Conservation (phyloP, 2,797 vertebrate genomes). For the Sebastes hubbsi region DNA sequence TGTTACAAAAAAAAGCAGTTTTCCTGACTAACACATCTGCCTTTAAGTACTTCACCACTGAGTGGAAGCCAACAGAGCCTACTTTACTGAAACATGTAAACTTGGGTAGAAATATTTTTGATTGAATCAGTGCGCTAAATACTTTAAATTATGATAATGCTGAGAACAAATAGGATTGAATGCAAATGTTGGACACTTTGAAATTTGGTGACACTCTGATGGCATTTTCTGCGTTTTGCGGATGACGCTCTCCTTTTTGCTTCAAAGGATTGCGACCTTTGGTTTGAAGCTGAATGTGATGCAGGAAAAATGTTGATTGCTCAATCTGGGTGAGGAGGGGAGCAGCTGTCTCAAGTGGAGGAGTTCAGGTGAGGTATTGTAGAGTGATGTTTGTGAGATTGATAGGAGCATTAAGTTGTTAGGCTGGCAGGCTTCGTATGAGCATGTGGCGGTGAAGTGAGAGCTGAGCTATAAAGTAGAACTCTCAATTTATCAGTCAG, state of each 20-base stretch:
- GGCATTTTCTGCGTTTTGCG: background rate
- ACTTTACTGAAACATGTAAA: background rate
- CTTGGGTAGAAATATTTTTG: background rate
- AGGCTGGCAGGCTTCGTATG: constrained; percentile 14
- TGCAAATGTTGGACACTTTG: background rate
- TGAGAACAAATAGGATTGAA: background rate
- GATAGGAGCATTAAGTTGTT: constrained; percentile 12
- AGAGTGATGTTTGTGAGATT: constrained; percentile 11
- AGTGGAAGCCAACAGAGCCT: background rate
- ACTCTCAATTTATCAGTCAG: constrained; percentile 27
- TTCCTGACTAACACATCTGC: background rate
- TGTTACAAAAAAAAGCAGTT: background rate
- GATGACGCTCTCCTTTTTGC: background rate
- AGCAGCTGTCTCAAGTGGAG: constrained; percentile 24
- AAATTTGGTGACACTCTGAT: background rate
- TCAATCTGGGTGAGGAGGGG: background rate
- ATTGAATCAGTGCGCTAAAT: background rate
- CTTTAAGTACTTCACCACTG: background rate
- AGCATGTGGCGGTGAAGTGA: constrained; percentile 6
- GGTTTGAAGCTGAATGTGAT: background rate
- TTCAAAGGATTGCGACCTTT: background rate
- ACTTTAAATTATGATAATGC: background rate
- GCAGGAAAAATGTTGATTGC: background rate
- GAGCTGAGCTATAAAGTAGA: constrained; percentile 5
- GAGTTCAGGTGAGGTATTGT: constrained; percentile 17